These are phyloP conservation scores for Cygnus buccinator DNA, from an alignment of 2,113 vertebrate genomes.

Conservation along the genomic window DNA sequence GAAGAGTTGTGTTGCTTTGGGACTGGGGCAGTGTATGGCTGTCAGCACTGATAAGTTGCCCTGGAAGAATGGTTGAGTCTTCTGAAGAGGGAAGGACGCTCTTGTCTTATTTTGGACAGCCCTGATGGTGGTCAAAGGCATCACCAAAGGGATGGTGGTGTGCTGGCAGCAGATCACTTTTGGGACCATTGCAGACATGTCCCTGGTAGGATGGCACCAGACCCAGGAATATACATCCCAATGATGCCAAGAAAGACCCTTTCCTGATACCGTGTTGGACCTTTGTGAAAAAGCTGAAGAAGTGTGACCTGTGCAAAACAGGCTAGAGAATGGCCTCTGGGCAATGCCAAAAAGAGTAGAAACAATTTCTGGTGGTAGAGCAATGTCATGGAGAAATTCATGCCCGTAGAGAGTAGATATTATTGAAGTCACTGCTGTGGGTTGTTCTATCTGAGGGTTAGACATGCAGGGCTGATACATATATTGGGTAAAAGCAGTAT, in stretches of 20 bases:
- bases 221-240: not conserved
- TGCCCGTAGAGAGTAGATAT: not conserved
- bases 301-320: not conserved
- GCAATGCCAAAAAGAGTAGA: not conserved
- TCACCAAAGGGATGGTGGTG: no score
- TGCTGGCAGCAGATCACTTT: not conserved
- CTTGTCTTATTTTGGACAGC: not conserved
- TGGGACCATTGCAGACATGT: not conserved
- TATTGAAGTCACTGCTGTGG: not conserved
- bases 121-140: not conserved
- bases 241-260: not conserved
- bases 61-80: not conserved
- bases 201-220: not conserved
- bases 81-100: not conserved
- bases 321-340: not conserved
- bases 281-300: not conserved
- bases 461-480: not conserved
- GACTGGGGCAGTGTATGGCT: not conserved
- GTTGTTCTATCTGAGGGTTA: not conserved
- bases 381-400: not conserved
- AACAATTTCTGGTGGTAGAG: not conserved
- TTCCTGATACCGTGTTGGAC: accelerated
- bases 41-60: not conserved
- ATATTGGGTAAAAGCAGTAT: not conserved
- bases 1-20: not conserved